Evolutionary conservation across 2,797 vertebrate species (phyloP).

Genomic region (Enteromius viviparus): DNA sequence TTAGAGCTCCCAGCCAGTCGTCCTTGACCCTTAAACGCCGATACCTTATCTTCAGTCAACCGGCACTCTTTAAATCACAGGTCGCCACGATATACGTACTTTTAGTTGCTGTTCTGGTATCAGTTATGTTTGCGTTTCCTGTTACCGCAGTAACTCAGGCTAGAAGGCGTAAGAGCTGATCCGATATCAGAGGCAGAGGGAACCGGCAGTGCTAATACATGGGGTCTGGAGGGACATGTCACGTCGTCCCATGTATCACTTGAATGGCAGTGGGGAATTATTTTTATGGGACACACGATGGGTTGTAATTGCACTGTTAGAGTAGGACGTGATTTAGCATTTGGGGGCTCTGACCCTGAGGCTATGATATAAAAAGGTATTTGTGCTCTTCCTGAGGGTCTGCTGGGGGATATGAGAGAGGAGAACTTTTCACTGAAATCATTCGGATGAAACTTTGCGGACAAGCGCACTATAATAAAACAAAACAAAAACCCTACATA

Average conservation of each 20-base stretch:
- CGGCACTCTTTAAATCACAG: slow-evolving; percentile 40
- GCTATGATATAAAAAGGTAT: slow-evolving; percentile 44
- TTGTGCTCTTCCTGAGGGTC: slow-evolving; percentile 18
- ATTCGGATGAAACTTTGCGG: neutral
- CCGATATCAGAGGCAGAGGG: slow-evolving; percentile 3
- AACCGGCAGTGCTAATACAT: neutral
- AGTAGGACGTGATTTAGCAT: slow-evolving; percentile 52
- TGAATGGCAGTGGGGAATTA: slow-evolving; percentile 55
- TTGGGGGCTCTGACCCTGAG: slow-evolving; percentile 39
- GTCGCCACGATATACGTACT: neutral
- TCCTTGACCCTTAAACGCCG: slow-evolving; percentile 19
- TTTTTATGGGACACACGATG: slow-evolving; percentile 56
- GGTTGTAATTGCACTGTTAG: slow-evolving; percentile 50
- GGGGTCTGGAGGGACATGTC: slow-evolving; percentile 45
- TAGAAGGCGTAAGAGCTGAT: slow-evolving; percentile 1
- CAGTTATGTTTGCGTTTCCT: slow-evolving; percentile 35
- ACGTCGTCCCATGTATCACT: slow-evolving; percentile 52
- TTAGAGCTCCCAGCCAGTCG: slow-evolving; percentile 23
- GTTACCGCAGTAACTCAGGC: slow-evolving; percentile 18
- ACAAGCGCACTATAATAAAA: neutral
- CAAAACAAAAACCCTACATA: neutral
- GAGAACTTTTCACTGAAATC: neutral
- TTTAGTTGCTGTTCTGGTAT: slow-evolving; percentile 32
- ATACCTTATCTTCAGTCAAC: slow-evolving; percentile 41
- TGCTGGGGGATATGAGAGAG: slow-evolving; percentile 6